phyloP scores from a whole-genome alignment of 2,888 invertebrate genomes.

The Escarpia spicata region DNA sequence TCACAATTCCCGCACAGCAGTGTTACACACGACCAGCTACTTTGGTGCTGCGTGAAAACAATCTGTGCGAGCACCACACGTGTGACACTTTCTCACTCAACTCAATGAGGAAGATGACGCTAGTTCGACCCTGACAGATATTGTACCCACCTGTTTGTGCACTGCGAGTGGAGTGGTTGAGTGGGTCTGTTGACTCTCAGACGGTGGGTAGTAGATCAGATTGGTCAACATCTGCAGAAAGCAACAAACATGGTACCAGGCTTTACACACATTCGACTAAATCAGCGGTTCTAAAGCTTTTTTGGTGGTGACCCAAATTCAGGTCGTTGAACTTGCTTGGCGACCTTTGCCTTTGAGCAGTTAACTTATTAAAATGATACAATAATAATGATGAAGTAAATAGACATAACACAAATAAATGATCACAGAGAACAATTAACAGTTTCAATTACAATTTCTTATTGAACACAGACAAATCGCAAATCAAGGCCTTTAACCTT shows the following conservation, averaged over 20 bases:
- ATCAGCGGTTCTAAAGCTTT: no score
- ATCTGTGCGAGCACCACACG: not conserved
- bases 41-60: not conserved
- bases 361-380: no score
- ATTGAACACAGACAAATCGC: no score
- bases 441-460: no score
- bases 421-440: no score
- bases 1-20: not conserved
- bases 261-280: not conserved
- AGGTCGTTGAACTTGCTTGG: no score
- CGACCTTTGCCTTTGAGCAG: no score
- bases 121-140: not conserved
- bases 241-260: conserved; percentile 17
- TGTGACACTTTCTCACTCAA: not conserved
- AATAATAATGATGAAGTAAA: no score
- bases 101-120: no score
- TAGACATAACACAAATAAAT: no score
- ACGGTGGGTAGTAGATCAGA: conserved; percentile 59
- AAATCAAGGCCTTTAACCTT: no score
- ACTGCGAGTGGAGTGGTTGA: conserved; percentile 50
- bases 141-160: conserved; percentile 58
- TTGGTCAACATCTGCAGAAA: conserved; percentile 60
- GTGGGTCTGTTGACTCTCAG: conserved; percentile 33
- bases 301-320: no score
- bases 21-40: not conserved